Percentiles rank a stretch among this genome's conserved stretches.
Evolutionary conservation across 2,113 vertebrate genomes (phyloP).

Genomic region (Erythrolamprus reginae): DNA sequence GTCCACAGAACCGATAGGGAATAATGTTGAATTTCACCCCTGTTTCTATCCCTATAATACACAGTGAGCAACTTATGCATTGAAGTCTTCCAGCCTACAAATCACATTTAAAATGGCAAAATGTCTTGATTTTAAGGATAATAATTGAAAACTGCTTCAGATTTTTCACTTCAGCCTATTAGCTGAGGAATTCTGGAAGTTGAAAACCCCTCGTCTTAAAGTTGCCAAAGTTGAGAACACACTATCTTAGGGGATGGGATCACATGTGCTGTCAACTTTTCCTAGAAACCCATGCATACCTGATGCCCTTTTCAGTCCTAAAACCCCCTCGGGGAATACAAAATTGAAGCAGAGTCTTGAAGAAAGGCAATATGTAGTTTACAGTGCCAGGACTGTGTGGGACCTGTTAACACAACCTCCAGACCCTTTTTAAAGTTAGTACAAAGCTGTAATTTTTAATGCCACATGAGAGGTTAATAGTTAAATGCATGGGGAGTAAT

Average conservation of each 20-base stretch:
- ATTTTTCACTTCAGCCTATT: neutral
- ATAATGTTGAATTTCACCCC: too few species aligned
- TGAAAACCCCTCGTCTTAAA: neutral
- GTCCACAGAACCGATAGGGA: too few species aligned
- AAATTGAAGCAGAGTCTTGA: neutral
- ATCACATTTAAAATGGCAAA: neutral
- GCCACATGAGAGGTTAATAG: neutral
- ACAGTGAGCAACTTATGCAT: neutral
- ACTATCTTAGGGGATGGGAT: neutral
- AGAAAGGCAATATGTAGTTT: neutral
- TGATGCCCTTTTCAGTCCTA: neutral
- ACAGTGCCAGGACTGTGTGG: neutral
- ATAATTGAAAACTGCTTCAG: neutral
- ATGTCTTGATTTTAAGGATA: neutral
- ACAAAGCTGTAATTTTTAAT: neutral
- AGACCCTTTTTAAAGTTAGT: neutral
- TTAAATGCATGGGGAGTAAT: neutral
- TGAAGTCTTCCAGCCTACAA: neutral
- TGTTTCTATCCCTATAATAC: neutral
- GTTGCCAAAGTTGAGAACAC: neutral
- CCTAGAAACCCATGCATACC: neutral
- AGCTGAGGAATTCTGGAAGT: neutral
- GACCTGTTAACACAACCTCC: neutral
- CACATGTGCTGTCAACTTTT: neutral
- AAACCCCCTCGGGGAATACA: neutral